These are phyloP conservation scores for Proterorhinus semilunaris DNA, from an alignment of 2,113 vertebrate genomes.

Conservation along the genomic window DNA sequence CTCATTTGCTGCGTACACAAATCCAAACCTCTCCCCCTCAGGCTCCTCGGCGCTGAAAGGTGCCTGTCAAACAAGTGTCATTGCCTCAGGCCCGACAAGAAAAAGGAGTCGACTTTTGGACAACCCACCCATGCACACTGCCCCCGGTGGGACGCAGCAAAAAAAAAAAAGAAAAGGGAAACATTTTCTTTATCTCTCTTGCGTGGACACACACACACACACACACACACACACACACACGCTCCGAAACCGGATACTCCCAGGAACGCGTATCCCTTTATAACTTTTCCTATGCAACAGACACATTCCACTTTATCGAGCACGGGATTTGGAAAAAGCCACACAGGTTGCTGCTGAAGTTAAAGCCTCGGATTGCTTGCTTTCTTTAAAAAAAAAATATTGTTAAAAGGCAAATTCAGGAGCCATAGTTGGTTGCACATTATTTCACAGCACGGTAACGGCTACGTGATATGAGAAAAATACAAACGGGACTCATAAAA, in stretches of 20 bases:
- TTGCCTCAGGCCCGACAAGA: constrained; percentile 29
- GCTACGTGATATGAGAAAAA: no score
- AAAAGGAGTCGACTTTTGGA: constrained; percentile 36
- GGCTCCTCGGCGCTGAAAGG: constrained; percentile 9
- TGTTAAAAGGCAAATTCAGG: not conserved
- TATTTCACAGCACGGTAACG: no score
- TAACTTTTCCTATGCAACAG: constrained; percentile 52
- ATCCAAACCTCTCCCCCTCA: not conserved
- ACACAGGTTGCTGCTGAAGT: constrained; percentile 39
- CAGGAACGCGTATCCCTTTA: constrained; percentile 52
- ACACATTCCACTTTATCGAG: constrained; percentile 47
- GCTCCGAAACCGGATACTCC: constrained; percentile 53
- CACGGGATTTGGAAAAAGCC: constrained; percentile 15
- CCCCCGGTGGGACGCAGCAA: constrained; percentile 46
- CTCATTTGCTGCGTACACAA: constrained; percentile 7
- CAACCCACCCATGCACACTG: constrained; percentile 21
- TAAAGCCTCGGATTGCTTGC: not conserved
- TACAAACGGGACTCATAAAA: no score
- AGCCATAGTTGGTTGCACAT: no score
- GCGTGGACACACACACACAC: not conserved
- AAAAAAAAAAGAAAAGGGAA: constrained; percentile 63
- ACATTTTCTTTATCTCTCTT: constrained; percentile 50
- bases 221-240: constrained; percentile 20
- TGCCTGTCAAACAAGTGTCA: constrained; percentile 17
- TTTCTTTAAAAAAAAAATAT: not conserved